Percentiles rank a stretch among this genome's conserved stretches.
These are phyloP conservation scores for Iselma pallidipennis DNA, from an alignment of 2,888 invertebrate genomes.

Conservation along the genomic window DNA sequence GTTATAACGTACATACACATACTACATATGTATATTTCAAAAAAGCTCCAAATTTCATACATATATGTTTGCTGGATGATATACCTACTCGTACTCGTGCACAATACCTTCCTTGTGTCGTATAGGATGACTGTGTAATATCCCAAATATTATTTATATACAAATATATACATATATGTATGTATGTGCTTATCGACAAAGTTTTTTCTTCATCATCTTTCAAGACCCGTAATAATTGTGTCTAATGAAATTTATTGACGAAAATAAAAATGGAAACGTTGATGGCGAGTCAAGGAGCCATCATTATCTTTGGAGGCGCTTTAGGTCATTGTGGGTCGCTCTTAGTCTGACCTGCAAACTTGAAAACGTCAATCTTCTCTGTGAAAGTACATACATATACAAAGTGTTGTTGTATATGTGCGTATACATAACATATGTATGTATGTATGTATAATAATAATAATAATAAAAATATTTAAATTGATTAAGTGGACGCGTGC, in stretches of 20 bases:
- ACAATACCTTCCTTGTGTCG: too few relatives aligned
- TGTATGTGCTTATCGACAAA: too few relatives aligned
- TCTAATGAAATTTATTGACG: slow-evolving; percentile 10
- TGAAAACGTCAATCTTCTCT: slow-evolving; percentile 35
- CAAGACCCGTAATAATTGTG: too few relatives aligned
- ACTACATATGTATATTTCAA: too few relatives aligned
- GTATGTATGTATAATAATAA: slow-evolving; percentile 8
- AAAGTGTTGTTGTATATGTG: neutral
- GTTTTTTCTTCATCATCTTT: too few relatives aligned
- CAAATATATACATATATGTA: too few relatives aligned
- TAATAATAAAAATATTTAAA: slow-evolving; percentile 31
- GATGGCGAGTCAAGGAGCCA: slow-evolving; percentile 26
- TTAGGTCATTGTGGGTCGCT: slow-evolving; percentile 36
- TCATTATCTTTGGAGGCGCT: slow-evolving; percentile 33
- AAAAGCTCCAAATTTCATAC: too few relatives aligned
- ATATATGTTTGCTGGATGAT: too few relatives aligned
- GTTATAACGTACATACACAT: too few relatives aligned
- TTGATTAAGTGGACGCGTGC: slow-evolving; percentile 37
- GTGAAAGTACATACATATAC: neutral
- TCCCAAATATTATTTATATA: too few relatives aligned
- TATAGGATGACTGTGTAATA: too few relatives aligned
- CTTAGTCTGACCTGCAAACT: slow-evolving; percentile 37
- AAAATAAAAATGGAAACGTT: slow-evolving; percentile 26
- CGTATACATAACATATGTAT: slow-evolving; percentile 1
- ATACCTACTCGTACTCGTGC: too few relatives aligned